Percentiles rank a stretch among this genome's conserved stretches.
phyloP scores from a whole-genome alignment of 1,140 invertebrate genomes.

The Probaryconus sp. region DNA sequence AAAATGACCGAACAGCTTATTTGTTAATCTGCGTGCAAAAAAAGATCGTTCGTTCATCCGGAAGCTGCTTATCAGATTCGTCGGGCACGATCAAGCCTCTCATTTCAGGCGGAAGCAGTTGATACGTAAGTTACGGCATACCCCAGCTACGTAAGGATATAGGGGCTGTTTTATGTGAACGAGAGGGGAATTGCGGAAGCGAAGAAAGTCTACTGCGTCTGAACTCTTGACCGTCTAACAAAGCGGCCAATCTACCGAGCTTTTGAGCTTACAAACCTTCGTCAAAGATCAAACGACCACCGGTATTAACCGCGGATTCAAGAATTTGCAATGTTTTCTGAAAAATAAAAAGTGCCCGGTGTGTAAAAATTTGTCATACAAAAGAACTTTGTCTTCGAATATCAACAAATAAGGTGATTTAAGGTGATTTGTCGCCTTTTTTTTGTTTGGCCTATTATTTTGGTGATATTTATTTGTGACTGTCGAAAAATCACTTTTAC shows the following conservation, averaged over 20 bases:
- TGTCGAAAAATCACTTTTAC: conserved; percentile 1
- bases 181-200: conserved; percentile 31
- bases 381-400: no score
- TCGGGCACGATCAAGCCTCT: neutral
- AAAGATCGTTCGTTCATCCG: conserved; percentile 7
- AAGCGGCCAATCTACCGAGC: conserved; percentile 44
- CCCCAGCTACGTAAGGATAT: conserved; percentile 30
- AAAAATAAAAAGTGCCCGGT: no score
- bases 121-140: conserved; percentile 51
- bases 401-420: neutral
- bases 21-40: neutral
- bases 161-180: conserved; percentile 30
- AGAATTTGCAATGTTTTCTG: neutral
- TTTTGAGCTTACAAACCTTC: conserved; percentile 46
- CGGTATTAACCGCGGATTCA: conserved; percentile 28
- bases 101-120: conserved; percentile 31
- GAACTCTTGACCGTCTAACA: conserved; percentile 47
- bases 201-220: conserved; percentile 18
- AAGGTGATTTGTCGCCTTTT: neutral
- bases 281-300: conserved; percentile 39
- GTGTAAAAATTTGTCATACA: conserved; percentile 33
- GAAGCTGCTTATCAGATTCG: conserved; percentile 37
- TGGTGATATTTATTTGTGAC: neutral
- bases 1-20: neutral
- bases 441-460: no score